These are phyloP conservation scores for Dichetophora obliterata DNA, from an alignment of 2,888 invertebrate genomes.

Conservation along the genomic window DNA sequence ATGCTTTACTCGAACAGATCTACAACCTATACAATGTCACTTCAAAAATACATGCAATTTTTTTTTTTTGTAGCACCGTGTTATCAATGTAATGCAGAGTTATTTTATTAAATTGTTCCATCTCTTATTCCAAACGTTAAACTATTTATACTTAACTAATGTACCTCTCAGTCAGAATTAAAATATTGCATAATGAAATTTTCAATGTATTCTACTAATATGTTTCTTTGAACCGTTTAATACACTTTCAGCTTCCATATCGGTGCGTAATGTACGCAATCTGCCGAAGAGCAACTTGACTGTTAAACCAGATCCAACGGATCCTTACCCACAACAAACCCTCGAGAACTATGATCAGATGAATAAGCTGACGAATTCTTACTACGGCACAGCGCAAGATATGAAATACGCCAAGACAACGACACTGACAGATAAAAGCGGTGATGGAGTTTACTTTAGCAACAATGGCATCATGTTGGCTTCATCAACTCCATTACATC, in stretches of 20 bases:
- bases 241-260: conserved; percentile 77
- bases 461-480: conserved; percentile 46
- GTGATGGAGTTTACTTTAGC: conserved; percentile 40
- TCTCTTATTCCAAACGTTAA: too few species aligned
- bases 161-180: too few species aligned
- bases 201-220: too few species aligned
- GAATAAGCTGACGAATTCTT: conserved; percentile 64
- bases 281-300: conserved; percentile 68
- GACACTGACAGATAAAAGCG: conserved; percentile 59
- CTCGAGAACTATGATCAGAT: conserved; percentile 62
- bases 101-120: too few species aligned
- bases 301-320: conserved; percentile 69
- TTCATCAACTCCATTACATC: conserved; percentile 58
- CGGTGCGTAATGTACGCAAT: conserved; percentile 72
- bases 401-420: conserved; percentile 68
- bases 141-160: too few species aligned
- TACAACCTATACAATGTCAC: too few species aligned
- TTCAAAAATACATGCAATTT: too few species aligned
- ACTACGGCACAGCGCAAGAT: conserved; percentile 62
- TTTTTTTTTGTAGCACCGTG: too few species aligned
- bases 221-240: background rate
- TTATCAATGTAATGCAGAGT: too few species aligned
- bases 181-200: too few species aligned
- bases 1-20: too few species aligned
- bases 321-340: conserved; percentile 51